Conservation (phyloP, 2,888 invertebrate species). For the Noctua pronuba region DNA sequence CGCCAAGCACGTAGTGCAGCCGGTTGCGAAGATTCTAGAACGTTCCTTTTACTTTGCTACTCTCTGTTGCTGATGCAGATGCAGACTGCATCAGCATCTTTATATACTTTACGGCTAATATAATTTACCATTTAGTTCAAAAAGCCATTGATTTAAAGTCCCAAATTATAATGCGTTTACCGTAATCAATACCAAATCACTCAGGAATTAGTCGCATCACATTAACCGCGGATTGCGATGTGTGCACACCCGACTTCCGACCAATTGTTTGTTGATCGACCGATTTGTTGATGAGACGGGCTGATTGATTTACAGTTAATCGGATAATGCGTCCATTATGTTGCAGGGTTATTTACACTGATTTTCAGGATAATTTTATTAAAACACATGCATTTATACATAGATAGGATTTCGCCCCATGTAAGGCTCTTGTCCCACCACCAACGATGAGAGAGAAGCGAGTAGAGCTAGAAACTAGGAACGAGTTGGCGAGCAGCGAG, state of each 20-base stretch:
- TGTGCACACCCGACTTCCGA: conserved; percentile 28
- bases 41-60: neutral
- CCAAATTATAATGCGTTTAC: neutral
- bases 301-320: conserved; percentile 50
- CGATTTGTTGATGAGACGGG: conserved; percentile 42
- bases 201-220: conserved; percentile 30
- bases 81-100: too few species aligned
- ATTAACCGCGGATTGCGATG: conserved; percentile 43
- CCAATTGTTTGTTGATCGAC: conserved; percentile 51
- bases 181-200: conserved; percentile 28
- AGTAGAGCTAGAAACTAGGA: too few species aligned
- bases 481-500: too few species aligned
- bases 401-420: too few species aligned
- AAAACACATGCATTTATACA: too few species aligned
- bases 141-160: neutral
- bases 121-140: too few species aligned
- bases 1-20: neutral
- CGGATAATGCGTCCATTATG: conserved; percentile 19
- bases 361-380: too few species aligned
- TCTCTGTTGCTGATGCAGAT: too few species aligned
- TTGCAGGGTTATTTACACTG: neutral
- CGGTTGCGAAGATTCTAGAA: neutral
- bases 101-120: too few species aligned
- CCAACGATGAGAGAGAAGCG: too few species aligned
- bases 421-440: too few species aligned